A percentile compares a stretch with the other conserved stretches of the same genome.
phyloP scores from a whole-genome alignment of 2,888 invertebrate genomes.

The Chloromyia formosa region DNA sequence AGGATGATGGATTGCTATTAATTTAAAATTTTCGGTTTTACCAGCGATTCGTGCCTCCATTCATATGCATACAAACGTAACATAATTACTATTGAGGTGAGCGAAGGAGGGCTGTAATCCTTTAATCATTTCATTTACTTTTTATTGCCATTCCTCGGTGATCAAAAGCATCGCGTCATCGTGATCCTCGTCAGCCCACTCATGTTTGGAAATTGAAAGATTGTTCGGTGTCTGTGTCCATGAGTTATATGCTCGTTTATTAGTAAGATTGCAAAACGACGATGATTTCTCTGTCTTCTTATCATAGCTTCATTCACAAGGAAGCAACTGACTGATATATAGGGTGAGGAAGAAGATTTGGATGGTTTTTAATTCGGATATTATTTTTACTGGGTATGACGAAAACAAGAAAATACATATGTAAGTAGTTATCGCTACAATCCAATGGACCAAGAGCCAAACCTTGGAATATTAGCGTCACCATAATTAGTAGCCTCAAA shows the following conservation, averaged over 20 bases:
- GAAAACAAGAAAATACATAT: too few species aligned
- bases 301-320: background rate
- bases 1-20: constrained; percentile 33
- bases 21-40: constrained; percentile 15
- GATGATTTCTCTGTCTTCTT: background rate
- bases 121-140: background rate
- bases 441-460: too few species aligned
- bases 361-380: too few species aligned
- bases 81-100: too few species aligned
- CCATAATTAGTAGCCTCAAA: too few species aligned
- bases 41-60: background rate
- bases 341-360: background rate
- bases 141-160: constrained; percentile 19
- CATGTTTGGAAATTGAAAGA: constrained; percentile 35
- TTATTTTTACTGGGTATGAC: too few species aligned
- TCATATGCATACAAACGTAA: too few species aligned
- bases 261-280: background rate
- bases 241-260: constrained; percentile 33
- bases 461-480: too few species aligned
- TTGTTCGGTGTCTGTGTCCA: constrained; percentile 15
- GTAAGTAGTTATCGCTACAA: too few species aligned
- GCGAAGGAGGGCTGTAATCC: constrained; percentile 16
- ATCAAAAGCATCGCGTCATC: too few species aligned
- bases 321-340: background rate
- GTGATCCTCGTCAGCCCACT: too few species aligned